A percentile compares a stretch with the other conserved stretches of the same genome.
Conservation (phyloP, 2,888 invertebrate genomes). For the Elegia similella region DNA sequence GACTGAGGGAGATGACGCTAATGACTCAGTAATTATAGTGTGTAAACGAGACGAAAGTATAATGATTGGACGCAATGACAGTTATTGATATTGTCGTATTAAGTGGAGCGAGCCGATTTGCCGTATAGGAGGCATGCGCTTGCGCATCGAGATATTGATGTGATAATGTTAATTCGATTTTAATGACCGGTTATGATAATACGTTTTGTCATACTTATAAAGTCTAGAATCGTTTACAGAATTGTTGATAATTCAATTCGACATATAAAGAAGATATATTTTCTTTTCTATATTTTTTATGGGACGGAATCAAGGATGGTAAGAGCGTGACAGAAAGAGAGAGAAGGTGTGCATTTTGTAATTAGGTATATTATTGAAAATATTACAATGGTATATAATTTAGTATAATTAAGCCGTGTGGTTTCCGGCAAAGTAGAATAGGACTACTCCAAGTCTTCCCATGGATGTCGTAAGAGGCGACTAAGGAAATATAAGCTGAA, state of each 20-base stretch:
- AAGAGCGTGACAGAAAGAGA: too few relatives aligned
- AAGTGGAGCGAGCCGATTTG: constrained; percentile 54
- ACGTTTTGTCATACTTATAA: constrained; percentile 21
- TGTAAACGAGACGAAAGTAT: constrained; percentile 76
- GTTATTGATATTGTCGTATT: constrained; percentile 75
- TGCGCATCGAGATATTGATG: constrained; percentile 43
- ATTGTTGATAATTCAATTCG: background rate
- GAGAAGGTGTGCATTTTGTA: too few relatives aligned
- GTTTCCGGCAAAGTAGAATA: too few relatives aligned
- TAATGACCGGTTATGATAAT: constrained; percentile 52
- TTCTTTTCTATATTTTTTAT: too few relatives aligned
- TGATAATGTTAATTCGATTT: constrained; percentile 68
- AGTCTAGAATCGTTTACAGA: background rate
- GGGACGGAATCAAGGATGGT: too few relatives aligned
- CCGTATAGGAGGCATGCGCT: constrained; percentile 48
- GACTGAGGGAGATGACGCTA: constrained; percentile 73
- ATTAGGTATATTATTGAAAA: too few relatives aligned
- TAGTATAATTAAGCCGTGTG: too few relatives aligned
- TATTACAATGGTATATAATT: too few relatives aligned
- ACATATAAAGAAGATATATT: too few relatives aligned
- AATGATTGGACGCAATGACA: constrained; percentile 74
- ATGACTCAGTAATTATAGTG: constrained; percentile 67
- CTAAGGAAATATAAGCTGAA: too few relatives aligned
- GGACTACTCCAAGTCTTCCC: too few relatives aligned
- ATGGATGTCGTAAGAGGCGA: too few relatives aligned